Evolutionary conservation across 2,888 invertebrate genomes (phyloP).

Genomic region (Teleogryllus oceanicus): DNA sequence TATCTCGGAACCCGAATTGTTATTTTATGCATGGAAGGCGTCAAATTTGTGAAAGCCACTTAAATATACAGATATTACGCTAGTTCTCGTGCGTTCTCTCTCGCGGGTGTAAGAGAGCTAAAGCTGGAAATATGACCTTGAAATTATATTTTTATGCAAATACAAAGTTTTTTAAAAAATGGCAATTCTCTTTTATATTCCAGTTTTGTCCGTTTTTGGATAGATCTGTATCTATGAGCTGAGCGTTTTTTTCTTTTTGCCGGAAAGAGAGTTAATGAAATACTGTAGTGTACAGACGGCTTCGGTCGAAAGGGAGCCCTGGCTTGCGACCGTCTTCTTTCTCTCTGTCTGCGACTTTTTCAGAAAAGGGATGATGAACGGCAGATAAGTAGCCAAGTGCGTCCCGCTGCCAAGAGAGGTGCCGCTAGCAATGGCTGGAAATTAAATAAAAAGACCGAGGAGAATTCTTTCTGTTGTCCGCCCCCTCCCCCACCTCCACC

Average conservation of each 20-base stretch:
- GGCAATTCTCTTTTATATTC: slow-evolving; percentile 18
- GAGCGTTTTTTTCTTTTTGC: background rate
- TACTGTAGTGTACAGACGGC: background rate
- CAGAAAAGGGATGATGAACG: slow-evolving; percentile 18
- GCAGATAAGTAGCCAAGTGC: slow-evolving; percentile 20
- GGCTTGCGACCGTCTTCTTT: background rate
- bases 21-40: slow-evolving; percentile 34
- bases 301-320: background rate
- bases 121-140: slow-evolving; percentile 22
- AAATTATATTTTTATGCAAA: slow-evolving; percentile 20
- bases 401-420: slow-evolving; percentile 27
- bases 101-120: background rate
- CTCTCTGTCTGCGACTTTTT: background rate
- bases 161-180: background rate
- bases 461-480: slow-evolving; percentile 18
- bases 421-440: slow-evolving; percentile 28
- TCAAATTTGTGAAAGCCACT: slow-evolving; percentile 26
- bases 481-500: background rate
- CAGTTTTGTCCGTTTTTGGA: background rate
- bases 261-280: slow-evolving; percentile 8
- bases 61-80: slow-evolving; percentile 24
- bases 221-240: background rate
- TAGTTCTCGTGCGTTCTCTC: background rate
- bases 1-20: slow-evolving; percentile 30
- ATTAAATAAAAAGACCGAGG: slow-evolving; percentile 30